phyloP scores from a whole-genome alignment of 2,113 vertebrate genomes.

The Nothobranchius kuhntae region DNA sequence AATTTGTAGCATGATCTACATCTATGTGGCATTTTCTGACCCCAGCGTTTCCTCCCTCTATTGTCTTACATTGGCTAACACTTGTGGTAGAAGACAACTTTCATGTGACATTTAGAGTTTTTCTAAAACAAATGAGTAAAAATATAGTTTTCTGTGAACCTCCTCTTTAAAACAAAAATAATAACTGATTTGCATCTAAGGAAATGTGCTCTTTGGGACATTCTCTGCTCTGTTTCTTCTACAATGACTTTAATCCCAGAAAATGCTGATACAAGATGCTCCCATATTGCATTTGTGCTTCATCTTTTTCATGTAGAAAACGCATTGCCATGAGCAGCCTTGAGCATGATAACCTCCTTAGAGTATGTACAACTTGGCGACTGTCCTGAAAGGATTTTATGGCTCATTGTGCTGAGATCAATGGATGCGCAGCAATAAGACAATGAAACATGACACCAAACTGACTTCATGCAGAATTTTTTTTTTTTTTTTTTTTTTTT shows the following conservation, averaged over 20 bases:
- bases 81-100: too few species aligned
- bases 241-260: background rate
- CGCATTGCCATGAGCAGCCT: conserved; percentile 55
- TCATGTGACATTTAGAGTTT: too few species aligned
- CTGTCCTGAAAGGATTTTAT: conserved; percentile 73
- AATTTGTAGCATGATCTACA: too few species aligned
- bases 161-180: too few species aligned
- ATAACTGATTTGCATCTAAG: background rate
- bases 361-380: conserved; percentile 59
- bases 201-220: background rate
- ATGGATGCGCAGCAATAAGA: conserved; percentile 48
- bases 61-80: too few species aligned
- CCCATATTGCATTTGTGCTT: conserved; percentile 43
- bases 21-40: too few species aligned
- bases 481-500: too few species aligned
- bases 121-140: too few species aligned
- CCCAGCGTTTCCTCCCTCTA: too few species aligned
- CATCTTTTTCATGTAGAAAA: conserved; percentile 42
- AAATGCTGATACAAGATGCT: conserved; percentile 16
- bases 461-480: conserved; percentile 22
- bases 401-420: conserved; percentile 57
- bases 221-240: background rate
- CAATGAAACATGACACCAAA: conserved; percentile 51
- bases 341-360: conserved; percentile 56
- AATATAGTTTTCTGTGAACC: too few species aligned